Percentiles rank a stretch among this genome's conserved stretches.
These are phyloP conservation scores for Myathropa florea DNA, from an alignment of 2,888 invertebrate genomes.

Conservation along the genomic window DNA sequence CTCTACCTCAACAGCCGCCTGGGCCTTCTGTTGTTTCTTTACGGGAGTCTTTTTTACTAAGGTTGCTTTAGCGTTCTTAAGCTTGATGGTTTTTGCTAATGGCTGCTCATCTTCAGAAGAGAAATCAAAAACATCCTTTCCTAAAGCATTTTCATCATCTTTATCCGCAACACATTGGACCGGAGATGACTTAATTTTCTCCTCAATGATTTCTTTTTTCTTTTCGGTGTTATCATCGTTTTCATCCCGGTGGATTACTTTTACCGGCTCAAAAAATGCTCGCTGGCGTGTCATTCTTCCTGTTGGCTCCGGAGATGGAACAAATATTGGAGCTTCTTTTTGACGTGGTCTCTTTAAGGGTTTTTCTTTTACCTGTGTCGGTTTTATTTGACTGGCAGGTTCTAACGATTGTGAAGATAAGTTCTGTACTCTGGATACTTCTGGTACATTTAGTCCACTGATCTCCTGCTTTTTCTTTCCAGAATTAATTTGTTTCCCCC, in stretches of 20 bases:
- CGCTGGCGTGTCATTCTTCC: conserved; percentile 79
- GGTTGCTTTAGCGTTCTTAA: conserved; percentile 74
- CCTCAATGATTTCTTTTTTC: conserved; percentile 72
- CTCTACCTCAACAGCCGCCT: not conserved
- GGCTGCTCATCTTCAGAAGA: conserved; percentile 83
- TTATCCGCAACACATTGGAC: not conserved
- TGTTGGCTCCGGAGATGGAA: conserved; percentile 79
- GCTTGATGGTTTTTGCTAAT: conserved; percentile 79
- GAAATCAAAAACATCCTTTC: conserved; percentile 79
- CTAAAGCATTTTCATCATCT: conserved; percentile 45
- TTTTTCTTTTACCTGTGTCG: conserved; percentile 71
- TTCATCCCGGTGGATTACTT: conserved; percentile 74
- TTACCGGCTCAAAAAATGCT: conserved; percentile 80
- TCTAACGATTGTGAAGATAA: conserved; percentile 1
- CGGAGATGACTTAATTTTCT: not conserved
- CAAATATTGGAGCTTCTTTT: conserved; percentile 79
- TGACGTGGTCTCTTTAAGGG: conserved; percentile 77
- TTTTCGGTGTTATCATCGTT: conserved; percentile 55
- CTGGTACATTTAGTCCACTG: conserved; percentile 11
- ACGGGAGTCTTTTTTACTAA: conserved; percentile 38
- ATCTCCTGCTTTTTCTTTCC: conserved; percentile 46
- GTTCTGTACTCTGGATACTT: conserved; percentile 2
- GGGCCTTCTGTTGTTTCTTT: conserved; percentile 55
- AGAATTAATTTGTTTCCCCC: conserved; percentile 21
- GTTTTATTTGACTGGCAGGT: conserved; percentile 40